A percentile compares a stretch with the other conserved stretches of the same genome.
Evolutionary conservation across 2,113 vertebrate genomes (phyloP).

Genomic region (Felis chaus): DNA sequence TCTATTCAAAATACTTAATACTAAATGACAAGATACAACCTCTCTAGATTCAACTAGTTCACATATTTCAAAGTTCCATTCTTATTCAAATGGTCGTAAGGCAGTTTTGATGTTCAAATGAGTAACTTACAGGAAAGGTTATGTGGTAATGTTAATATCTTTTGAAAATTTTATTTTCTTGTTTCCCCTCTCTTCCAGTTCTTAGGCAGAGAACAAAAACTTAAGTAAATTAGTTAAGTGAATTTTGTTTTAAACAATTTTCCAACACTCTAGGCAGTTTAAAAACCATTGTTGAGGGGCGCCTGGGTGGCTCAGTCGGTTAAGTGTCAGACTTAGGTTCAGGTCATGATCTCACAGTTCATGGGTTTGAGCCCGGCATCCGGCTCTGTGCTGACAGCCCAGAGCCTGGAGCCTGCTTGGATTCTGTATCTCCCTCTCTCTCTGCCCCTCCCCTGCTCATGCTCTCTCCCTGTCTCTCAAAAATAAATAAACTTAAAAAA

Average conservation of each 20-base stretch:
- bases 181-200: neutral
- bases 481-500: too few relatives aligned
- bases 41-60: neutral
- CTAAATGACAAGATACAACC: neutral
- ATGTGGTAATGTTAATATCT: neutral
- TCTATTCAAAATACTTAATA: conserved; percentile 31
- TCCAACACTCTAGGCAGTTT: neutral
- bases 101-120: neutral
- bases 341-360: too few relatives aligned
- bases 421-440: too few relatives aligned
- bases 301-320: too few relatives aligned
- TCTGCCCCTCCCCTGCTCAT: too few relatives aligned
- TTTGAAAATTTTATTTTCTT: conserved; percentile 30
- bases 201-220: neutral
- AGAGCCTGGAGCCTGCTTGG: too few relatives aligned
- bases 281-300: neutral
- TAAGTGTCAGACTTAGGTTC: too few relatives aligned
- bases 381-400: too few relatives aligned
- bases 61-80: neutral
- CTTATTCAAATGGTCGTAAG: neutral
- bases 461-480: too few relatives aligned
- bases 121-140: neutral
- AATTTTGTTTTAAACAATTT: conserved; percentile 42
- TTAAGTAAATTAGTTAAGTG: neutral
- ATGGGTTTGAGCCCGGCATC: too few relatives aligned